Percentiles rank a stretch among this genome's conserved stretches.
Conservation (phyloP, 64 coral and sea anemone genomes). For the Stylophora pistillata region DNA sequence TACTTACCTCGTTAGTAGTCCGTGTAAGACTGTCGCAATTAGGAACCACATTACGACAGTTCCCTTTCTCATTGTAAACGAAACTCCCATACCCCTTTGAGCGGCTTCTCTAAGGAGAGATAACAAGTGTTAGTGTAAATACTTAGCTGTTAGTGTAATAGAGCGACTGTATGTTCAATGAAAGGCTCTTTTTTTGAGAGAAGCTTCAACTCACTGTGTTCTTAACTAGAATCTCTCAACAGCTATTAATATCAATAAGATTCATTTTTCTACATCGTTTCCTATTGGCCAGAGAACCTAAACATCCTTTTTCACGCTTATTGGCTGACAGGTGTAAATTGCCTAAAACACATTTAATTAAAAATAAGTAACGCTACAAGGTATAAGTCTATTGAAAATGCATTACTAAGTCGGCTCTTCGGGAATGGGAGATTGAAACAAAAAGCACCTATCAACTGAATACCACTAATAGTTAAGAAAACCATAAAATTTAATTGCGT, state of each 20-base stretch:
- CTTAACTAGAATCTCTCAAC: not conserved
- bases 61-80: conserved; percentile 5
- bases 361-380: conserved; percentile 4
- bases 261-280: not conserved
- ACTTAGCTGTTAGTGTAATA: not conserved
- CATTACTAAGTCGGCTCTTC: not conserved
- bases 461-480: conserved; percentile 1
- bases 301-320: not conserved
- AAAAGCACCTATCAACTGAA: not conserved
- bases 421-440: not conserved
- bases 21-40: conserved; percentile 14
- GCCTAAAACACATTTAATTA: conserved; percentile 34
- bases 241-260: not conserved
- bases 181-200: not conserved
- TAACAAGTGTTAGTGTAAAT: not conserved
- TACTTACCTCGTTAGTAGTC: conserved; percentile 29
- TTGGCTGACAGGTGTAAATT: conserved; percentile 20
- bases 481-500: not conserved
- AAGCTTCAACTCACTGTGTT: not conserved
- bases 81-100: not conserved
- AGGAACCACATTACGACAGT: not conserved
- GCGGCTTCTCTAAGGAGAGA: not conserved
- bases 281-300: not conserved
- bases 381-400: conserved; percentile 23
- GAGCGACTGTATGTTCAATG: no score